Percentiles rank a stretch among this genome's conserved stretches.
Conservation (phyloP, 1,140 invertebrate genomes). For the Pinna nobilis region DNA sequence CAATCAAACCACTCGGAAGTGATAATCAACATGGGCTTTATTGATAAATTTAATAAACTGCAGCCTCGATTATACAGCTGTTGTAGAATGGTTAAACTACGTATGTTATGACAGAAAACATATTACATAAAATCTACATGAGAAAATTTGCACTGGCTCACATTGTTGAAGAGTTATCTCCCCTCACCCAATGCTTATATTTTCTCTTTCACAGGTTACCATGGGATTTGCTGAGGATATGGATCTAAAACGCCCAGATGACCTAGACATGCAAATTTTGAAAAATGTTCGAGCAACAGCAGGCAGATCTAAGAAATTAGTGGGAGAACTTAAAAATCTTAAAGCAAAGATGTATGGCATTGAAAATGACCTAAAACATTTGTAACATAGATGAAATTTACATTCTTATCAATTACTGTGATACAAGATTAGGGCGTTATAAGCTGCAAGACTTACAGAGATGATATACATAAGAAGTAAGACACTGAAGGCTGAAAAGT, state of each 20-base stretch:
- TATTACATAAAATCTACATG: background rate
- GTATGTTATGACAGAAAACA: too few species aligned
- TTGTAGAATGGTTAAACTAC: too few species aligned
- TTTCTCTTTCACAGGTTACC: conserved; percentile 61
- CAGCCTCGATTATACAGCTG: too few species aligned
- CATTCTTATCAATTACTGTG: conserved; percentile 33
- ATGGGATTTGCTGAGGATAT: conserved; percentile 70
- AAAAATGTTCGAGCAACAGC: conserved; percentile 72
- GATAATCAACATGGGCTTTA: too few species aligned
- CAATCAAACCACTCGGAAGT: too few species aligned
- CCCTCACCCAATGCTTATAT: background rate
- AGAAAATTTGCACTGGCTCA: background rate
- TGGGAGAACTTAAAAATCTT: conserved; percentile 72
- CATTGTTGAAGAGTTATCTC: background rate
- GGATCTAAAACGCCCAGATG: conserved; percentile 69
- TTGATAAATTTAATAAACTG: too few species aligned
- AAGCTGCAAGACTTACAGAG: background rate
- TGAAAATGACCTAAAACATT: conserved; percentile 74
- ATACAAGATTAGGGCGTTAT: too few species aligned
- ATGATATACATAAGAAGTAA: too few species aligned
- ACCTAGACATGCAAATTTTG: conserved; percentile 72
- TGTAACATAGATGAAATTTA: too few species aligned
- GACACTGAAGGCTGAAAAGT: too few species aligned
- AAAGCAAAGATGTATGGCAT: conserved; percentile 74
- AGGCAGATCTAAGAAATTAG: conserved; percentile 70